Evolutionary conservation across 1,140 invertebrate species (phyloP), one percentile per base, ranked within the genome.

Genomic region (Caligus rogercresseyi): DNA sequence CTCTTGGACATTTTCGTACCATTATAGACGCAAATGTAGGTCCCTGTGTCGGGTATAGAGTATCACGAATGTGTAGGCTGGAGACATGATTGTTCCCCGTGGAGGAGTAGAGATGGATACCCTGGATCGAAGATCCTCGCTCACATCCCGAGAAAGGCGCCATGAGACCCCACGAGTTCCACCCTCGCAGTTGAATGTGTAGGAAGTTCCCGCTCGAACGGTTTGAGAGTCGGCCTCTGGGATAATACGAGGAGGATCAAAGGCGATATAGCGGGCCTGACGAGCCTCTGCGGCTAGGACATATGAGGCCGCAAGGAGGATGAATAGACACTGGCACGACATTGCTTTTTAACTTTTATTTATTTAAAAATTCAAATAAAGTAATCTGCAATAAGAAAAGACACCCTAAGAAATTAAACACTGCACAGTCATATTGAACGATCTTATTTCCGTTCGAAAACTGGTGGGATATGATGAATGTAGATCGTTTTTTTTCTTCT

Each of bases 11-110:
- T 60, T 25, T 26, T 14, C 23, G 57, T 60, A 1, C 57, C 57
- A 43, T 60, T 60, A 18, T 60, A 60, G 1, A 25, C 26, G 24
- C 57, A 60, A 21, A 60, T 43, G 24, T 24, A 43, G 57, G 23
- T 60, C 20, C 57, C 57, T 25, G 57, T 60, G 24, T 60, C 57
- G 24, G 26, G 57, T 60, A 60, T 14, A 25, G 26, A 1, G 43
- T 13, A 2, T 60, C 57, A 23, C 20, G 24, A 18, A 60, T 43
- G 24, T 20, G 15, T n/a, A 60, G 18, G n/a, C n/a, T n/a, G 26
- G 57, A 21, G n/a, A 43, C 18, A 21, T 26, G 25, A 25, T 16
- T 7, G 11, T 54, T 23, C n/a, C 21, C n/a, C 11, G 7, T 4
- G 53, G 21, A 14, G 53, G 16, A 7, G 21, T 54, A 20, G 11